phyloP scores from a whole-genome alignment of 1,140 invertebrate genomes.

The Fopius arisanus region DNA sequence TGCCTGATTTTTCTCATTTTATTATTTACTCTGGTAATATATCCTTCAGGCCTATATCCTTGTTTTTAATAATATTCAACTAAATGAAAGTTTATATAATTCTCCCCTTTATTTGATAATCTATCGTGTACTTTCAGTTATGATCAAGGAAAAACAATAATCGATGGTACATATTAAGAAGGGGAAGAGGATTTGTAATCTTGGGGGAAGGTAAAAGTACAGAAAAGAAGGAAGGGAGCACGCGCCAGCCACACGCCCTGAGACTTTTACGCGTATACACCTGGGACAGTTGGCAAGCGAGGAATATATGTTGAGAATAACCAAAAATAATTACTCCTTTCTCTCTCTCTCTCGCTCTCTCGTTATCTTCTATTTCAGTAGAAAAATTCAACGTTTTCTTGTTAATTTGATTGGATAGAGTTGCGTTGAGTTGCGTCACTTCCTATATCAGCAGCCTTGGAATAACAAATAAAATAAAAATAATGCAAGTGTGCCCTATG shows the following conservation, averaged over 20 bases:
- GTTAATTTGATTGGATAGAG: no score
- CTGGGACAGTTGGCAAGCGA: slow-evolving; percentile 62
- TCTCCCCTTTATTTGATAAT: not conserved
- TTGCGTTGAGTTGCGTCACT: no score
- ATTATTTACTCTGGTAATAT: no score
- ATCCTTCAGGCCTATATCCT: no score
- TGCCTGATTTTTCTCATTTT: no score
- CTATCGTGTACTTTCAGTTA: slow-evolving; percentile 47
- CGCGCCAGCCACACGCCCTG: slow-evolving; percentile 59
- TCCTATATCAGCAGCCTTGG: no score
- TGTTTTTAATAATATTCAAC: no score
- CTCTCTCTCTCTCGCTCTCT: slow-evolving; percentile 8
- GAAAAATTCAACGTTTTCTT: no score
- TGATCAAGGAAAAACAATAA: slow-evolving; percentile 43
- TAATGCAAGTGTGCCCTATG: no score
- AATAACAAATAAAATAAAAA: no score
- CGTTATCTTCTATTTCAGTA: no score
- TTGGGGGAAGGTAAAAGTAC: slow-evolving; percentile 40
- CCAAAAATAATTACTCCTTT: slow-evolving; percentile 12
- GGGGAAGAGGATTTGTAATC: slow-evolving; percentile 28
- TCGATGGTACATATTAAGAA: slow-evolving; percentile 31
- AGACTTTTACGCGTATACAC: slow-evolving; percentile 46
- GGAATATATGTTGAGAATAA: slow-evolving; percentile 25
- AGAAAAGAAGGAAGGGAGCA: slow-evolving; percentile 41
- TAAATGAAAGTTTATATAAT: no score